These are phyloP conservation scores for Neopipo cinnamomea DNA, from an alignment of 2,113 vertebrate species.

Conservation along the genomic window DNA sequence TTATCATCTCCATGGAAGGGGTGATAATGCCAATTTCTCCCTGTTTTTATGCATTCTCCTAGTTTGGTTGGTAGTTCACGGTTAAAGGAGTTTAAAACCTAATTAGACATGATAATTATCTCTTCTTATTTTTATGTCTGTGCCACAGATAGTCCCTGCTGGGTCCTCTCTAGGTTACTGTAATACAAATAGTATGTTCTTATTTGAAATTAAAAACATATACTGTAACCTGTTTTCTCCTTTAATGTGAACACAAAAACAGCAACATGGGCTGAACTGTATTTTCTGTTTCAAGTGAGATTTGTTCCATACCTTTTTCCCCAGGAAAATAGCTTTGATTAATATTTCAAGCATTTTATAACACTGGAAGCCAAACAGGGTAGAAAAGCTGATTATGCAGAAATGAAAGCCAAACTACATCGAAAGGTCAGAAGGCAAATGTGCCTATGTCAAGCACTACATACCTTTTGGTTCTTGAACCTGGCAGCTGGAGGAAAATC, in stretches of 20 bases:
- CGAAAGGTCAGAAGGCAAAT: constrained; percentile 21
- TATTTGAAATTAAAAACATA: background rate
- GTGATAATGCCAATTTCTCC: background rate
- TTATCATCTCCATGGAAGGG: background rate
- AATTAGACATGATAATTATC: background rate
- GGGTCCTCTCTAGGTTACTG: background rate
- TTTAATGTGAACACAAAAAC: background rate
- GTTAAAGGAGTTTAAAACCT: background rate
- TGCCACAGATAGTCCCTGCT: background rate
- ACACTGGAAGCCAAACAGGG: background rate
- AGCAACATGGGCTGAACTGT: background rate
- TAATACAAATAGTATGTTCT: background rate
- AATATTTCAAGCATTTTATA: constrained; percentile 42
- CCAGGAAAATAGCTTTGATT: constrained; percentile 7
- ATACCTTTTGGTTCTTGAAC: constrained; percentile 8
- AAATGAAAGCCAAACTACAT: background rate
- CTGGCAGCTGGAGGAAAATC: background rate
- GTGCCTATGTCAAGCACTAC: constrained; percentile 10
- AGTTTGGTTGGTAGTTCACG: background rate
- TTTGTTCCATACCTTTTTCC: background rate
- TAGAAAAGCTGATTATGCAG: constrained; percentile 9
- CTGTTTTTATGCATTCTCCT: background rate
- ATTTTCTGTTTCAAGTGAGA: background rate
- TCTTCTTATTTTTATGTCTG: background rate
- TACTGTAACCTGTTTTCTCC: background rate